Evolutionary conservation across 2,888 invertebrate species (phyloP).

Genomic region (Coecobrya sp.): DNA sequence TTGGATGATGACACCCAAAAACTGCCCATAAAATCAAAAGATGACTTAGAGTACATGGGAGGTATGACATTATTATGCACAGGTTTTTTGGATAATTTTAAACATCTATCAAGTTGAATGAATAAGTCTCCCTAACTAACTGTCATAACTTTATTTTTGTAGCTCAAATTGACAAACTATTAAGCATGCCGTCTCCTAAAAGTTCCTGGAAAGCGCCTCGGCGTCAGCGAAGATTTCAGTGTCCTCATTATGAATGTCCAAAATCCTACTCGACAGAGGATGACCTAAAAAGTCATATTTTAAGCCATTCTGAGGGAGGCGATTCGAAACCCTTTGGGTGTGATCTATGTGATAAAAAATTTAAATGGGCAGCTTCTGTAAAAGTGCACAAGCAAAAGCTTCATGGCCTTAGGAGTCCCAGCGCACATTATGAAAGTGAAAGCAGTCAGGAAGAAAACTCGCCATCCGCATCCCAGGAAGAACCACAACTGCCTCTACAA

Average conservation of each 20-base stretch:
- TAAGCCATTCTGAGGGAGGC: constrained; percentile 57
- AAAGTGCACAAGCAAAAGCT: constrained; percentile 38
- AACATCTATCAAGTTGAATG: too few relatives aligned
- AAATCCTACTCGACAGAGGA: constrained; percentile 67
- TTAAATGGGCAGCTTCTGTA: constrained; percentile 48
- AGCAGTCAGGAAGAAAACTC: constrained; percentile 34
- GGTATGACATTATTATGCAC: constrained; percentile 23
- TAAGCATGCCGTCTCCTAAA: constrained; percentile 48
- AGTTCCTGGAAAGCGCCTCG: constrained; percentile 32
- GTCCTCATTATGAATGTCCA: constrained; percentile 32
- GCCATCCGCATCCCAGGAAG: background rate
- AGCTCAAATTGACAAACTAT: constrained; percentile 77
- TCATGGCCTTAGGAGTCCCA: constrained; percentile 9
- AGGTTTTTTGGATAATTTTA: background rate
- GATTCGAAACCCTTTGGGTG: constrained; percentile 30
- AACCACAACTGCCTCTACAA: background rate
- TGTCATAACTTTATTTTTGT: too few relatives aligned
- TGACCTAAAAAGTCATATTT: constrained; percentile 66
- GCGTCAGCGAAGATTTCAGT: constrained; percentile 55
- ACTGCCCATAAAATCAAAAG: background rate
- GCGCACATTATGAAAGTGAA: constrained; percentile 9
- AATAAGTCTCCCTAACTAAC: too few relatives aligned
- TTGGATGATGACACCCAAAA: background rate
- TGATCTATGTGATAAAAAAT: constrained; percentile 36
- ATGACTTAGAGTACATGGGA: constrained; percentile 68